phyloP scores from a whole-genome alignment of 1,140 invertebrate species.

The Apolygus lucorum region DNA sequence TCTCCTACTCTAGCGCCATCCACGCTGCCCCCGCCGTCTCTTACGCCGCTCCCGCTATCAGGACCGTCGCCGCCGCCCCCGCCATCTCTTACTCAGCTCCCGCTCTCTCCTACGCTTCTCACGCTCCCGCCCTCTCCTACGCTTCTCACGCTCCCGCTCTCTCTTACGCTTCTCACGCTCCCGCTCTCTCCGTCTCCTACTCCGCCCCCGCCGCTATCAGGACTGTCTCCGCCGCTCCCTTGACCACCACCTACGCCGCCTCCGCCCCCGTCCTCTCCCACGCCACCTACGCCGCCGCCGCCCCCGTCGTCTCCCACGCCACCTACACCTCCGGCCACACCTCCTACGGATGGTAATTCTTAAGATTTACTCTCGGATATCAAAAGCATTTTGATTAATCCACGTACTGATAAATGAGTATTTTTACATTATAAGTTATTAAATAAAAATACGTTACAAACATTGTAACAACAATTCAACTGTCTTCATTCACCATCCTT shows the following conservation, averaged over 20 bases:
- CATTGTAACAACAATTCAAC: too few relatives aligned
- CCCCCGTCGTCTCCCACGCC: constrained; percentile 26
- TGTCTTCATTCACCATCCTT: too few relatives aligned
- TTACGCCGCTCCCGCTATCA: constrained; percentile 2
- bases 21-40: constrained; percentile 26
- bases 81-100: constrained; percentile 13
- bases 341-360: constrained; percentile 26
- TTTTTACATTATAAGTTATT: neutral
- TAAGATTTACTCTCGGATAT: neutral
- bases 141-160: constrained; percentile 15
- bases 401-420: neutral
- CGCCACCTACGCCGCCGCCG: constrained; percentile 18
- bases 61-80: constrained; percentile 19
- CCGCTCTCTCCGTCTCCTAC: constrained; percentile 29
- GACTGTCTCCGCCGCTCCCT: constrained; percentile 2
- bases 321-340: constrained; percentile 25
- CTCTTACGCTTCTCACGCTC: constrained; percentile 31
- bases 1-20: constrained; percentile 25
- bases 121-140: neutral
- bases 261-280: constrained; percentile 18
- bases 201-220: constrained; percentile 26
- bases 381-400: neutral
- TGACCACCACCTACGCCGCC: constrained; percentile 21
- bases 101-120: too few relatives aligned
- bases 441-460: neutral